Conservation (phyloP, 2,888 invertebrate species). For the Hermaeophaga mercurialis region DNA sequence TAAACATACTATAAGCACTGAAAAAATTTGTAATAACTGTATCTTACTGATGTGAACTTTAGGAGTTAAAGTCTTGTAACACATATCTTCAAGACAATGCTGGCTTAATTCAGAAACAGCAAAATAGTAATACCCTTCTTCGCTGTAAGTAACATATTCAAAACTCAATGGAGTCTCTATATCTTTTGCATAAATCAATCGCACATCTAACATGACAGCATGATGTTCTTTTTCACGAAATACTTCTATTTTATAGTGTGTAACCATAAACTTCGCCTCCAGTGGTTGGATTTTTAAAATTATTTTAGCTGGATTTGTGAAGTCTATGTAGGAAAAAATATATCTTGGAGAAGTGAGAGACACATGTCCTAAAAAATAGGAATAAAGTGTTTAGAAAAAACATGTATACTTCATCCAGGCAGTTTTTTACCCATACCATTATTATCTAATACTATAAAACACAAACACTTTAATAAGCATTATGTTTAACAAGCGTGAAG, state of each 20-base stretch:
- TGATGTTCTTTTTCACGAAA: conserved; percentile 37
- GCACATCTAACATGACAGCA: conserved; percentile 37
- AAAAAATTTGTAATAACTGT: conserved; percentile 13
- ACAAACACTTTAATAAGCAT: too few relatives aligned
- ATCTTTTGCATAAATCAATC: conserved; percentile 27
- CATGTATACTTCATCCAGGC: too few relatives aligned
- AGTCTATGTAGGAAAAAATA: conserved; percentile 41
- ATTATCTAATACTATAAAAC: too few relatives aligned
- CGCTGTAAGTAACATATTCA: conserved; percentile 42
- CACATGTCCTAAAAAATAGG: neutral
- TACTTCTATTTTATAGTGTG: conserved; percentile 42
- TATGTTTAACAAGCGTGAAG: too few relatives aligned
- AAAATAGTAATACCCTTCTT: conserved; percentile 44
- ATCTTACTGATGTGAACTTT: conserved; percentile 42
- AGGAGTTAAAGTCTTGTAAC: conserved; percentile 40
- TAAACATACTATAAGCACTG: neutral
- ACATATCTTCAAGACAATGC: conserved; percentile 39
- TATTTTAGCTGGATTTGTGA: conserved; percentile 37
- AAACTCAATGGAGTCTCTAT: conserved; percentile 18
- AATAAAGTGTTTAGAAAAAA: too few relatives aligned
- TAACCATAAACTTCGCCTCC: conserved; percentile 34
- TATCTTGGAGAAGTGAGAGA: conserved; percentile 25
- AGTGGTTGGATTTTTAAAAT: conserved; percentile 40
- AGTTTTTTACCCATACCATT: too few relatives aligned
- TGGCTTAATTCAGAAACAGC: conserved; percentile 37